Base-by-base conservation (phyloP, 2,113 vertebrate genomes). In the Saguinus midas region DNA sequence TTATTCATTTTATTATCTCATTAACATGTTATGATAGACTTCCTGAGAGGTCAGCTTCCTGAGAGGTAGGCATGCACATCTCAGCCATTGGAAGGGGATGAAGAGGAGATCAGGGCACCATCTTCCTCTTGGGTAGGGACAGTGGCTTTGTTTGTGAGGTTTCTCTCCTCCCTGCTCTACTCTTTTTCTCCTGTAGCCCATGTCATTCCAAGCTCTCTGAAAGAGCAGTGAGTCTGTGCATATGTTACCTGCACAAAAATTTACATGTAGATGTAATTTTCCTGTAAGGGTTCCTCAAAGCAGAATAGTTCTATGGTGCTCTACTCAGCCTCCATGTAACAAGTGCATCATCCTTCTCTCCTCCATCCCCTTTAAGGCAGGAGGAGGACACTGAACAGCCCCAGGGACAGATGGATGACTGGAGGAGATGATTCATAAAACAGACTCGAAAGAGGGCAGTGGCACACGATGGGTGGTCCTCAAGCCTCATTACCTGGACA, bases 91-190 rank as follows among this genome's bases (percentile, higher is more conserved):
- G 23, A 81, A 52, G n/a, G 23, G 13, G 13, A 55, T 23, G 48
- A 27, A 10, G 20, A 61, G 58, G 35, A 76, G 20, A 66, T 7
- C 10, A 29, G 64, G 21, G 3, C 16, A 68, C 0, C 0, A 29
- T 57, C 12, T 45, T 10, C 43, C 17, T 88, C 40, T 20, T 14
- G 8, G 1, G 6, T 21, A 70, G 45, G 23, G 13, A 43, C 29
- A 11, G 23, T n/a, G 16, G 16, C 29, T 9, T 58, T 45, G 13
- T 37, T 91, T 48, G 9, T 32, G 8, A 48, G 21, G 48, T 68
- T 91, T 55, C 45, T 91, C 7, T 66, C 40, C 14, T 61, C 21
- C 37, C 2, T n/a, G 13, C 57, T 57, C 20, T 52, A 6, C 13
- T 50, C 29, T n/a, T 18, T 37, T 5, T 84, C 23, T 9, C n/a